These are phyloP conservation scores for Drosophila virilis DNA, from an alignment of 1,140 invertebrate species.

Conservation along the genomic window DNA sequence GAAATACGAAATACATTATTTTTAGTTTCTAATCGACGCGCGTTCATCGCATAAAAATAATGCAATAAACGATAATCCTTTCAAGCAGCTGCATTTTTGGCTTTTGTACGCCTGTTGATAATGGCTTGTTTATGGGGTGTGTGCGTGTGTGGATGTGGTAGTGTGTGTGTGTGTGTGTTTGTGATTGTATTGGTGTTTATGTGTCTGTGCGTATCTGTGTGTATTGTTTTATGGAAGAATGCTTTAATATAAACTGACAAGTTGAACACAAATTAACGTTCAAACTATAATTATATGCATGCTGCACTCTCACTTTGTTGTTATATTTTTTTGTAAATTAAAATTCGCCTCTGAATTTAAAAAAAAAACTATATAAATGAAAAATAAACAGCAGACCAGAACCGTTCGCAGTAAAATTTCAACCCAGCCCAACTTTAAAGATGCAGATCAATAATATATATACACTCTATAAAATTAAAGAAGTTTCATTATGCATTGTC, in stretches of 20 bases:
- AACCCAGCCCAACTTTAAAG: no score
- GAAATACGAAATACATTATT: conserved; percentile 70
- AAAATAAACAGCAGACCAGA: no score
- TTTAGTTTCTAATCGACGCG: conserved; percentile 83
- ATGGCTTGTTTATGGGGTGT: conserved; percentile 63
- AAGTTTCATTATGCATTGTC: no score
- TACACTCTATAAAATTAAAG: no score
- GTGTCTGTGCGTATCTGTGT: not conserved
- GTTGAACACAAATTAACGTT: not conserved
- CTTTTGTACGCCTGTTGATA: conserved; percentile 55
- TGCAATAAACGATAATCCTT: conserved; percentile 80
- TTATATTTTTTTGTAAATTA: no score
- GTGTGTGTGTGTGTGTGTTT: not conserved
- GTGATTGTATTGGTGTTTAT: no score
- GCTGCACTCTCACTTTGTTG: no score
- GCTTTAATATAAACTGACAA: not conserved
- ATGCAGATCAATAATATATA: no score
- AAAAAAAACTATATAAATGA: no score
- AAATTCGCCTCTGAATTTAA: no score
- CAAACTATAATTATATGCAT: no score
- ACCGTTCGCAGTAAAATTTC: no score
- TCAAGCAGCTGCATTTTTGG: conserved; percentile 62
- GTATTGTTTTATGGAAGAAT: not conserved
- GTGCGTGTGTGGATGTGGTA: not conserved
- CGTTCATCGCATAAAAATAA: conserved; percentile 83